Evolutionary conservation across 2,797 vertebrate genomes (phyloP).

Genomic region (Pseudomugil tenellus): DNA sequence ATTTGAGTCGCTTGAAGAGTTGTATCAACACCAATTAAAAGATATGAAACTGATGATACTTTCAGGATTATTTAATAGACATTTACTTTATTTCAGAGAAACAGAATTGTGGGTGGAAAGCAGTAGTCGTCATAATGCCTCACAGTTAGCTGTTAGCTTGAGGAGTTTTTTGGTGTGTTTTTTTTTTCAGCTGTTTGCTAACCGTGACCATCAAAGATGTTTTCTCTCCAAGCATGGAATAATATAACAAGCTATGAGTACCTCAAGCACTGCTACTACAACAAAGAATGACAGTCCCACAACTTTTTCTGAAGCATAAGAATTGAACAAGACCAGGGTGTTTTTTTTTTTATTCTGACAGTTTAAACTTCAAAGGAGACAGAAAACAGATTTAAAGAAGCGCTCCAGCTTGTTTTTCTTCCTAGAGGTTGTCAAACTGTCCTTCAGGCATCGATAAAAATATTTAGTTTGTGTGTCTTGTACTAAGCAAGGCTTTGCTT

Average conservation of each 20-base stretch:
- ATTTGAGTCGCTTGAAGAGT: not conserved
- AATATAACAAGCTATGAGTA: conserved; percentile 57
- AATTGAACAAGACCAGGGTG: conserved; percentile 9
- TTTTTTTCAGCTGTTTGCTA: conserved; percentile 51
- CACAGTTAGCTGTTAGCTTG: conserved; percentile 28
- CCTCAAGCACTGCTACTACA: conserved; percentile 47
- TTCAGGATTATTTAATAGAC: conserved; percentile 5
- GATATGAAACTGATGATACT: not conserved
- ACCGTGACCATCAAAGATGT: conserved; percentile 61
- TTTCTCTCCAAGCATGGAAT: conserved; percentile 35
- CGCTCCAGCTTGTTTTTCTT: conserved; percentile 53
- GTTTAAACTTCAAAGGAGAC: conserved; percentile 69
- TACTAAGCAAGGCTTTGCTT: conserved; percentile 49
- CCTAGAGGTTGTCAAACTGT: conserved; percentile 65
- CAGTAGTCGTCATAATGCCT: conserved; percentile 17
- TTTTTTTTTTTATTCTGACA: conserved; percentile 62
- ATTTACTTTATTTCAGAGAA: conserved; percentile 18
- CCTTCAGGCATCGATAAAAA: conserved; percentile 70
- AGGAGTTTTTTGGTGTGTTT: not conserved
- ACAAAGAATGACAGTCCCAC: conserved; percentile 53
- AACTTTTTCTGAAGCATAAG: conserved; percentile 29
- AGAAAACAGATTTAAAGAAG: conserved; percentile 68
- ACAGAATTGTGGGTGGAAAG: not conserved
- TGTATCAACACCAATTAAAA: conserved; percentile 7
- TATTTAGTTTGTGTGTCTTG: conserved; percentile 56